These are phyloP conservation scores for Mormyrus hasselquistii DNA, from an alignment of 2,797 vertebrate genomes.

Conservation along the genomic window DNA sequence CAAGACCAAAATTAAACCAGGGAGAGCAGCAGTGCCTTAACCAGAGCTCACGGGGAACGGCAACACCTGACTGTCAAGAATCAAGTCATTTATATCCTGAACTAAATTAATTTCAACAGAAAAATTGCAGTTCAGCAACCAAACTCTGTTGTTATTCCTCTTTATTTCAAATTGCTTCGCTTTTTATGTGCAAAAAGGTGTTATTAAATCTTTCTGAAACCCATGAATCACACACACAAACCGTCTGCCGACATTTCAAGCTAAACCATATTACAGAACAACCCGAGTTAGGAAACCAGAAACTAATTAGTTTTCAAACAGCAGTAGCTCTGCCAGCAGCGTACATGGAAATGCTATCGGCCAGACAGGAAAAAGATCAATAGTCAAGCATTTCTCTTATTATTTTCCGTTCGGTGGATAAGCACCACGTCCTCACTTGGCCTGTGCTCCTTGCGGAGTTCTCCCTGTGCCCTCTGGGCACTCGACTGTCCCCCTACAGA, in stretches of 20 bases:
- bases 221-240: not conserved
- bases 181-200: not conserved
- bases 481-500: not conserved
- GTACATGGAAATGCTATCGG: not conserved
- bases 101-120: not conserved
- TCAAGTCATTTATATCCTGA: not conserved
- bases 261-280: not conserved
- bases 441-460: not conserved
- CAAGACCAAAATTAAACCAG: not conserved
- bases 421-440: too few species aligned
- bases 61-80: not conserved
- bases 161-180: not conserved
- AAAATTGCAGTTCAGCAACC: not conserved
- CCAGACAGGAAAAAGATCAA: not conserved
- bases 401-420: not conserved
- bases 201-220: not conserved
- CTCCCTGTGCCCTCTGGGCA: not conserved
- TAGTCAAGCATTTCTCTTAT: not conserved
- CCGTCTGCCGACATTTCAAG: not conserved
- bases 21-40: not conserved
- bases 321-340: not conserved
- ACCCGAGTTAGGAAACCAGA: not conserved
- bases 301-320: not conserved
- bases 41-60: not conserved
- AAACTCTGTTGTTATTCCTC: not conserved